Conservation (phyloP, 2,797 vertebrate species). For the Acridotheres tristis region DNA sequence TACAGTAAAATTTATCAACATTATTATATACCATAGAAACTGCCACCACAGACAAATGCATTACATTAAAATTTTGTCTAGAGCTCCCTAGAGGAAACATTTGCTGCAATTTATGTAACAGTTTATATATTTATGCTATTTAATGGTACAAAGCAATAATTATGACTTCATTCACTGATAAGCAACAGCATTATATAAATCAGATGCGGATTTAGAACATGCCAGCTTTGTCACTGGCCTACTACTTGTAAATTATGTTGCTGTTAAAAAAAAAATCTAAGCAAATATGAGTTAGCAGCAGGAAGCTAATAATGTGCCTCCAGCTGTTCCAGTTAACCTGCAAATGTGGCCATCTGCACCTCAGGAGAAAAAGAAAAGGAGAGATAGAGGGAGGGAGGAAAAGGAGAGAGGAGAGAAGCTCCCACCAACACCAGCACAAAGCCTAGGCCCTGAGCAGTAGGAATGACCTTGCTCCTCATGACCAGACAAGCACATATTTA, state of each 20-base stretch:
- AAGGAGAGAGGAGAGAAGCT: constrained; percentile 54
- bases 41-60: constrained; percentile 86
- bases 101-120: constrained; percentile 82
- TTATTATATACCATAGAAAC: constrained; percentile 87
- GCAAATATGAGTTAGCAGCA: constrained; percentile 98
- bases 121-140: constrained; percentile 87
- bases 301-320: constrained; percentile 99
- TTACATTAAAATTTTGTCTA: constrained; percentile 86
- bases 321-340: constrained; percentile 99
- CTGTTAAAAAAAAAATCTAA: constrained; percentile 82
- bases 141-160: constrained; percentile 87
- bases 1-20: constrained; percentile 84
- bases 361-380: constrained; percentile 80
- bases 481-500: constrained; percentile 38
- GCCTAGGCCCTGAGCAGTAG: constrained; percentile 65
- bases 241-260: constrained; percentile 88
- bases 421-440: constrained; percentile 66
- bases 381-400: constrained; percentile 72
- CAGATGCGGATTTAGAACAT: constrained; percentile 79
- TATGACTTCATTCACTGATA: constrained; percentile 84
- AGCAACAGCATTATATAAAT: constrained; percentile 80
- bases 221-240: constrained; percentile 81
- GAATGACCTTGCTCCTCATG: constrained; percentile 83
- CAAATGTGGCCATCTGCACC: constrained; percentile 99
- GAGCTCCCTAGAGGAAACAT: constrained; percentile 81